Base-by-base conservation (phyloP, 2,113 vertebrate species). In the Archilochus colubris region DNA sequence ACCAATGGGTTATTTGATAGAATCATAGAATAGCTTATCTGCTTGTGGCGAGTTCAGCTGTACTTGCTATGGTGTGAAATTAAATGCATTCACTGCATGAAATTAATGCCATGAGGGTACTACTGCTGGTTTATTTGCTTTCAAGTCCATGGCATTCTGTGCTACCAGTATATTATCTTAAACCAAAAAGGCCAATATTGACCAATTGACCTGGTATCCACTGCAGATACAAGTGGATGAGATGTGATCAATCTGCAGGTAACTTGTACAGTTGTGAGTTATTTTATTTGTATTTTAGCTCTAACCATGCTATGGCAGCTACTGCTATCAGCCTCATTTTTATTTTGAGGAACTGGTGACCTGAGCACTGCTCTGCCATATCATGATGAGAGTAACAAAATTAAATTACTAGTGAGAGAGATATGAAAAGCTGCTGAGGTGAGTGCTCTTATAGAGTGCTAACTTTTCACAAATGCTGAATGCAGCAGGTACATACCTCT, bases 21-120 rank as follows among this genome's bases (percentile, higher is more conserved):
- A 48, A 48, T 48, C 46, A 48, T 21, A 40, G 19, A 48, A 48
- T 48, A 48, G 33, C 77, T 74, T 75, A 46, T 33, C 54, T 40
- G 18, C 30, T 53, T 11, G 2, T 82, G 44, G 20, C 51, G 38
- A 58, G 67, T 91, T 87, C 76, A 75, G n/a, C 48, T 95, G 57
- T 61, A 79, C 25, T 69, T 92, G n/a, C 50, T 66, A 46, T 18
- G 38, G 44, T 86, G 43, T 95, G 70, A 83, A 92, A 89, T 84
- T n/a, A 85, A 85, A 91, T 58, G 53, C 31, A 74, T 86, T 25
- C 50, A 62, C 66, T 86, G 43, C 55, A 40, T 40, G 40, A 40
- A 40, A 40, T 80, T 86, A 57, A 31, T 84, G 50, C 48, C 66
- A 18, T 33, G n/a, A 72, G 68, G 88, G 46, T 82, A 62, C 40